Percentiles rank a stretch among this genome's conserved stretches.
phyloP scores from a whole-genome alignment of 2,888 invertebrate genomes.

The Argynnis bischoffii region DNA sequence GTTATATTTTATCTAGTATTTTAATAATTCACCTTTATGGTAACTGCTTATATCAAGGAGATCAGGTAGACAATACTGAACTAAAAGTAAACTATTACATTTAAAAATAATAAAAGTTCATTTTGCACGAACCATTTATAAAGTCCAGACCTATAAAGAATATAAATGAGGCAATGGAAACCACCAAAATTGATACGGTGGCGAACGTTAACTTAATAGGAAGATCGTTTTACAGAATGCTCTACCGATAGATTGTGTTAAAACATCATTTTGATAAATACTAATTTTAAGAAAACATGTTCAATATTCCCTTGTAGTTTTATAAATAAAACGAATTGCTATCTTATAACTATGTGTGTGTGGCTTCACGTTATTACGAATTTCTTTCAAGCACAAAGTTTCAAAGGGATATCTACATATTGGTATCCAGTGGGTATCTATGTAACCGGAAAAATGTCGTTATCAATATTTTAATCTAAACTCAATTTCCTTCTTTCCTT shows the following conservation, averaged over 20 bases:
- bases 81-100: conserved; percentile 1
- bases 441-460: not conserved
- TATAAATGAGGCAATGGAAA: conserved; percentile 14
- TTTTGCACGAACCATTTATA: conserved; percentile 17
- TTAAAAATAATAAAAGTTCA: conserved; percentile 12
- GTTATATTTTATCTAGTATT: too few relatives aligned
- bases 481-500: not conserved
- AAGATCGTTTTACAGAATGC: not conserved
- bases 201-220: conserved; percentile 5
- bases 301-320: too few relatives aligned
- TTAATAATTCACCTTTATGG: not conserved
- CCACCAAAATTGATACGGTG: conserved; percentile 11
- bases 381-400: too few relatives aligned
- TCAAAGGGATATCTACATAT: too few relatives aligned
- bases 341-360: too few relatives aligned
- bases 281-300: too few relatives aligned
- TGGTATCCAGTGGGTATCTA: too few relatives aligned
- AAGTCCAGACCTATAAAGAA: conserved; percentile 16
- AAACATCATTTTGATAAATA: too few relatives aligned
- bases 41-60: not conserved
- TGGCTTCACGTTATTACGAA: too few relatives aligned
- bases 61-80: not conserved
- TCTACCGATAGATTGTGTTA: too few relatives aligned
- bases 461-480: conserved; percentile 3
- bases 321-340: too few relatives aligned